Evolutionary conservation across 1,140 invertebrate genomes (phyloP).

Genomic region (Magallana ariakensis): DNA sequence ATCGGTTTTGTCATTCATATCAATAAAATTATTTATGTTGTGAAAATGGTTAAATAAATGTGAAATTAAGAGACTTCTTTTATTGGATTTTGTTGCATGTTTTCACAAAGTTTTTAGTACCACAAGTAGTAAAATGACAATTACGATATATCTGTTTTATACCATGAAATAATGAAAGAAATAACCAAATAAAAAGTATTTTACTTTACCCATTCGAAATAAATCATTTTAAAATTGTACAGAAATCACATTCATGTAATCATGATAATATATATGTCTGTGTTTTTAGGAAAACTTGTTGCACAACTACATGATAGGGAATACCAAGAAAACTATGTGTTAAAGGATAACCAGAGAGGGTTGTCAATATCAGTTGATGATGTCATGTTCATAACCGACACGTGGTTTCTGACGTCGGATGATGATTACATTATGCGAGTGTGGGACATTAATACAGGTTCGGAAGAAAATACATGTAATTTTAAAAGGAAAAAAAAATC

Average conservation of each 20-base stretch:
- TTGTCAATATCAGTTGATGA: slow-evolving; percentile 48
- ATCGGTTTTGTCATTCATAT: not conserved
- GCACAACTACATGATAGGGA: slow-evolving; percentile 38
- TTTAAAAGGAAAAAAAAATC: not conserved
- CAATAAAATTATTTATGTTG: no score
- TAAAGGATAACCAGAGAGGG: slow-evolving; percentile 43
- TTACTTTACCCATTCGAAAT: no score
- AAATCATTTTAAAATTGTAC: no score
- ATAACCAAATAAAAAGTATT: no score
- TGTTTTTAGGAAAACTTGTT: not conserved
- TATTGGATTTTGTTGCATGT: no score
- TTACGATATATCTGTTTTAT: not conserved
- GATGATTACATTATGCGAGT: slow-evolving; percentile 53
- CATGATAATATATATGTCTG: not conserved
- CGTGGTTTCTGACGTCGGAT: slow-evolving; percentile 35
- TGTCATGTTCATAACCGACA: slow-evolving; percentile 10
- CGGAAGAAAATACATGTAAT: not conserved
- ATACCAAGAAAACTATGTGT: slow-evolving; percentile 44
- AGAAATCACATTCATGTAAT: not conserved
- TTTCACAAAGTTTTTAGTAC: no score
- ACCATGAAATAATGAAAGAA: not conserved
- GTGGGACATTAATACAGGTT: slow-evolving; percentile 50
- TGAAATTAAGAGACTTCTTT: no score
- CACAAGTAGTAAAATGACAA: not conserved
- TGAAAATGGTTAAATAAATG: no score